These are phyloP conservation scores for Corticium candelabrum DNA, from an alignment of 37 sponge, comb jelly and placozoan species.

Conservation along the genomic window DNA sequence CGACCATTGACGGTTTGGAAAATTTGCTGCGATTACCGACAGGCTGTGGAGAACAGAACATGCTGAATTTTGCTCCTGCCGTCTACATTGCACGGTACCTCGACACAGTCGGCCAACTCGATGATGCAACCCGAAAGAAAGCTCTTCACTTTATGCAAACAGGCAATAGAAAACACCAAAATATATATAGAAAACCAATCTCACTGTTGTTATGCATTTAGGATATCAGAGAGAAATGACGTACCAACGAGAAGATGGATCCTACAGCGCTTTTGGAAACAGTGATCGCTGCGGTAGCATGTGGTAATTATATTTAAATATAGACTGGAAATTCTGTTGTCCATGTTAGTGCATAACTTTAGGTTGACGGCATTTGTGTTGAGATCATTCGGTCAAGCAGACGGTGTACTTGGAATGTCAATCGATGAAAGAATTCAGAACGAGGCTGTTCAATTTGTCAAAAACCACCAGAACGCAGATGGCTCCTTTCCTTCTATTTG, in stretches of 20 bases:
- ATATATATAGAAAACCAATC: not conserved
- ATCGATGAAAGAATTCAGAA: not conserved
- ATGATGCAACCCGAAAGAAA: not conserved
- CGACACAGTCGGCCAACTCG: not conserved
- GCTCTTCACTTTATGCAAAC: not conserved
- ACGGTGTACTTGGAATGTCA: not conserved
- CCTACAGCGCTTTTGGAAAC: constrained; percentile 19
- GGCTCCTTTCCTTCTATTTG: constrained; percentile 1
- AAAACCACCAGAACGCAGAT: not conserved
- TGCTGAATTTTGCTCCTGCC: not conserved
- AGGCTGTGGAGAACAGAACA: not conserved
- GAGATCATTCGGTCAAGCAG: constrained; percentile 2
- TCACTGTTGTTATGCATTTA: not conserved
- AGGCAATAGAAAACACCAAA: not conserved
- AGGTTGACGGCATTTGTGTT: constrained; percentile 15
- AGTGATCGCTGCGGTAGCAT: constrained; percentile 12
- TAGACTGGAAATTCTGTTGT: too few relatives aligned
- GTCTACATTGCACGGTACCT: not conserved
- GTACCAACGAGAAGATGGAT: constrained; percentile 3
- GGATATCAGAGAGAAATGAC: constrained; percentile 17
- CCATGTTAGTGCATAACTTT: too few relatives aligned
- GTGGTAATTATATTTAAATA: too few relatives aligned
- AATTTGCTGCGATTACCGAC: not conserved
- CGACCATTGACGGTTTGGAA: not conserved
- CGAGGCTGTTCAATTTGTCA: not conserved